Evolutionary conservation across 2,113 vertebrate genomes (phyloP).

Genomic region (Halichoeres trimaculatus): DNA sequence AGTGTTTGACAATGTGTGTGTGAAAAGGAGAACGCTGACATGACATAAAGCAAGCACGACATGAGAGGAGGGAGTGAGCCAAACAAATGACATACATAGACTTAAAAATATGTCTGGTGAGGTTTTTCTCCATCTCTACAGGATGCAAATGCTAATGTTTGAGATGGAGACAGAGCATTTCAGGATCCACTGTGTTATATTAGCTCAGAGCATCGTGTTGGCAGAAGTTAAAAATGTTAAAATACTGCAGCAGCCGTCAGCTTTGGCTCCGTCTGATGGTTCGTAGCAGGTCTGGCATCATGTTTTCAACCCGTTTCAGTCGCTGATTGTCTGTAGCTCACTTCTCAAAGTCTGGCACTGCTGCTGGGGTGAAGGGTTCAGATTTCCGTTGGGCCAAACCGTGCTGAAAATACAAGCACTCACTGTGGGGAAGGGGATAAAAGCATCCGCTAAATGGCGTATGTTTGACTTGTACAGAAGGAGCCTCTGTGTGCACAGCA

Average conservation of each 20-base stretch:
- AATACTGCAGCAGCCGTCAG: neutral
- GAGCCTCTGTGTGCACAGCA: constrained; percentile 19
- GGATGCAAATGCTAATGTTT: neutral
- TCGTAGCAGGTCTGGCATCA: neutral
- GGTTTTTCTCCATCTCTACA: no score
- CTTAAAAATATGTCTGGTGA: no score
- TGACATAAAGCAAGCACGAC: no score
- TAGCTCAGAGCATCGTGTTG: neutral
- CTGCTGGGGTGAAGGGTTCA: constrained; percentile 19
- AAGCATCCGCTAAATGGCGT: constrained; percentile 34
- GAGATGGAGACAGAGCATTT: neutral
- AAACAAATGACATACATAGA: no score
- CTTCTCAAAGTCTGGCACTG: neutral
- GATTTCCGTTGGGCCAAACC: constrained; percentile 18
- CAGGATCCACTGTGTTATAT: neutral
- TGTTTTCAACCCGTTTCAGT: neutral
- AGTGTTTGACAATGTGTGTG: no score
- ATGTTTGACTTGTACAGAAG: constrained; percentile 60
- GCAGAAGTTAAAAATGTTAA: neutral
- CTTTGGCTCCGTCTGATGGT: neutral
- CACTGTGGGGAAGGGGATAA: constrained; percentile 38
- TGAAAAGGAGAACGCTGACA: no score
- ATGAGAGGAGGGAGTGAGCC: no score
- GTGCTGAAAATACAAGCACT: constrained; percentile 28
- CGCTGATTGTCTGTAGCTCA: constrained; percentile 9